Conservation (phyloP, 2,888 invertebrate species). For the Cheilosia urbana region DNA sequence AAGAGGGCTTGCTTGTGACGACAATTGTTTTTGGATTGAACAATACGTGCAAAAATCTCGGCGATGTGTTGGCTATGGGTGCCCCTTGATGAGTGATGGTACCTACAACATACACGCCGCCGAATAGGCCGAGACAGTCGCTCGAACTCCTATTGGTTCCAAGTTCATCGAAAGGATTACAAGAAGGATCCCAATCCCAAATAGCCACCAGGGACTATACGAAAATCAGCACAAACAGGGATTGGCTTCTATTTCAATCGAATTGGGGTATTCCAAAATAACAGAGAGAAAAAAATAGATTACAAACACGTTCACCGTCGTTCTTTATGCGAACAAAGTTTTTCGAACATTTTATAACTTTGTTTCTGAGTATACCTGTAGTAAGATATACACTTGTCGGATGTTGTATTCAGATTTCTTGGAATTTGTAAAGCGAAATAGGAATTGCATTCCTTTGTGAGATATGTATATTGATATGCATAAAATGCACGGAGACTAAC, state of each 20-base stretch:
- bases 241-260: slow-evolving; percentile 31
- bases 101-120: slow-evolving; percentile 39
- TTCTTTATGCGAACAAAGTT: too few relatives aligned
- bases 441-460: too few relatives aligned
- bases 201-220: slow-evolving; percentile 3
- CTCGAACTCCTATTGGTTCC: slow-evolving; percentile 45
- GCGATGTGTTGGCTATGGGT: slow-evolving; percentile 48
- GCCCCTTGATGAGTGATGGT: slow-evolving; percentile 52
- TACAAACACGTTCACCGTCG: background rate
- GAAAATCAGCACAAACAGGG: background rate
- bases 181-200: slow-evolving; percentile 23
- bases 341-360: too few relatives aligned
- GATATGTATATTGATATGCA: too few relatives aligned
- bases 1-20: slow-evolving; percentile 64
- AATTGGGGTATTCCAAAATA: background rate
- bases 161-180: slow-evolving; percentile 43
- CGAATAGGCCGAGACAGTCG: slow-evolving; percentile 32
- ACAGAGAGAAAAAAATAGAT: background rate
- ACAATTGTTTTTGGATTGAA: slow-evolving; percentile 72
- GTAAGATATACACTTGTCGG: too few relatives aligned
- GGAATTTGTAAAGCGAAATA: too few relatives aligned
- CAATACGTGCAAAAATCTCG: slow-evolving; percentile 65
- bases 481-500: too few relatives aligned
- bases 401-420: too few relatives aligned
- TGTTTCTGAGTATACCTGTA: too few relatives aligned